Evolutionary conservation across 2,888 invertebrate species (phyloP).

Genomic region (Drosophila mimetica): DNA sequence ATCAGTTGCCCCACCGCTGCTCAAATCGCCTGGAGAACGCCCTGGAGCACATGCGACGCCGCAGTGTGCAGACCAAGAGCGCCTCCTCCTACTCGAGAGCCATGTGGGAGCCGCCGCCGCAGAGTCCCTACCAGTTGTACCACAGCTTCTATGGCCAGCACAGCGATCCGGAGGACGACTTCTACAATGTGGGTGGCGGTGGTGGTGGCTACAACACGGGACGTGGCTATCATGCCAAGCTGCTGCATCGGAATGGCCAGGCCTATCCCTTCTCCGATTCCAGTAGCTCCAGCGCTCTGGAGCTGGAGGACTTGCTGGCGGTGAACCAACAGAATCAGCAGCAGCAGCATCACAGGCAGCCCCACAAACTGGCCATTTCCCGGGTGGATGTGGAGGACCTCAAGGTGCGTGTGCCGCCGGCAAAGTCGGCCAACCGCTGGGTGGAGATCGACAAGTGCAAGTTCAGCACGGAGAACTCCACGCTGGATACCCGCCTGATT

Average conservation of each 20-base stretch:
- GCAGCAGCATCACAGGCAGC: conserved; percentile 59
- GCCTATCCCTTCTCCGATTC: conserved; percentile 47
- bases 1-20: conserved; percentile 86
- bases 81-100: conserved; percentile 60
- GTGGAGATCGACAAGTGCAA: conserved; percentile 90
- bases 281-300: conserved; percentile 45
- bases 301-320: conserved; percentile 63
- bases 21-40: conserved; percentile 88
- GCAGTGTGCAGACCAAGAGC: conserved; percentile 76
- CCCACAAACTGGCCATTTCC: conserved; percentile 72
- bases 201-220: conserved; percentile 46
- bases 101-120: conserved; percentile 68
- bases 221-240: conserved; percentile 74
- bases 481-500: conserved; percentile 90
- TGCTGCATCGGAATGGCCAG: conserved; percentile 60
- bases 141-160: conserved; percentile 81
- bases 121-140: conserved; percentile 82
- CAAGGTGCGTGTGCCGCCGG: conserved; percentile 88
- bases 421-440: conserved; percentile 86
- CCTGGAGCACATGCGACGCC: conserved; percentile 87
- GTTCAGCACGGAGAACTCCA: conserved; percentile 90
- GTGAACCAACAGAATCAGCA: conserved; percentile 33
- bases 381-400: conserved; percentile 82
- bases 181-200: conserved; percentile 59
- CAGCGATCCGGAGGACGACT: conserved; percentile 70